Base-by-base conservation (phyloP, 1,140 invertebrate genomes). In the Archegozetes longisetosus region DNA sequence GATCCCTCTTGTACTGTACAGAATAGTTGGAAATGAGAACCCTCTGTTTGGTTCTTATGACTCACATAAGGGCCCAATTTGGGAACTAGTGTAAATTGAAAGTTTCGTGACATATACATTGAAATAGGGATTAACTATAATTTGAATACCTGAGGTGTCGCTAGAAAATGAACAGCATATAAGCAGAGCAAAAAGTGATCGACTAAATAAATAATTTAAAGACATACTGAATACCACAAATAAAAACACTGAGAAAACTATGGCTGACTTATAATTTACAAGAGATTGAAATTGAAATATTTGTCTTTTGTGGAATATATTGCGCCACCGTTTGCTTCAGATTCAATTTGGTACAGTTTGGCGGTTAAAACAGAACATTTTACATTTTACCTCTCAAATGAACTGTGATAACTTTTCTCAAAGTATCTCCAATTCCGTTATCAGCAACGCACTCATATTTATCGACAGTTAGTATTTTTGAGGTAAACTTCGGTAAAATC, bases 371-470 rank as follows among this genome's bases (percentile, higher is more conserved):
- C n/a, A n/a, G n/a, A n/a, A n/a, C n/a, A n/a, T n/a, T n/a, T n/a
- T n/a, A n/a, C n/a, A n/a, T n/a, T n/a, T 57, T 51, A 61, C 59
- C 59, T 20, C 29, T 55, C 14, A 58, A 54, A 23, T 26, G 46
- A 17, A 61, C 26, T 23, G 49, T 61, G 17, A 64, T 61, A 0
- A 12, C 58, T 22, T 61, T 64, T 6, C 29, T 47, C 14, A 64
- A 23, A 28, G 62, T 17, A 12, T 28, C 55, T 28, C 62, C 62
- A 29, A 61, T 56, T 0, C 49, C 51, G 46, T 64, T 64, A 26
- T 61, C 40, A 24, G 60, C 62, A 17, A 27, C 12, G n/a, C 62
- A 64, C 40, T 53, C 50, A n/a, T n/a, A 28, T 50, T 53, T 56
- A 50, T 56, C 47, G 49, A 27, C 40, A 47, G n/a, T n/a, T n/a